Percentiles rank a stretch among this genome's conserved stretches.
phyloP scores from a whole-genome alignment of 64 coral and sea anemone species.

The Montipora efflorescens region DNA sequence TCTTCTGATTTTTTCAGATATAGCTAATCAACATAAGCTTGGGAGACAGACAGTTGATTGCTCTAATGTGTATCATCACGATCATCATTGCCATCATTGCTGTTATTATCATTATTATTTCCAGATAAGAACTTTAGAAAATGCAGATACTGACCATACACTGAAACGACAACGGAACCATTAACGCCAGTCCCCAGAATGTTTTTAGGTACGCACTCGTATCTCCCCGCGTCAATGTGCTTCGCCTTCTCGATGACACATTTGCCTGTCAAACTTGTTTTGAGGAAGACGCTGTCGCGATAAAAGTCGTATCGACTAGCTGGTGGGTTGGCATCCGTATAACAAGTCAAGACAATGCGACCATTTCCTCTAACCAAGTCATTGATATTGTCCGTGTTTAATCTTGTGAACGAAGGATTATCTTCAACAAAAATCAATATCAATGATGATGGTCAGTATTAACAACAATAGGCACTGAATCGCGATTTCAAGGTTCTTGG shows the following conservation, averaged over 20 bases:
- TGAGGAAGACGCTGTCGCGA: slow-evolving; percentile 42
- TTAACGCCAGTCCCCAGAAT: slow-evolving; percentile 36
- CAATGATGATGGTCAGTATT: no score
- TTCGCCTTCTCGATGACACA: slow-evolving; percentile 50
- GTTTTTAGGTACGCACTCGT: slow-evolving; percentile 65
- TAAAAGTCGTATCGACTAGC: slow-evolving; percentile 72
- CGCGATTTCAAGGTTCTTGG: no score
- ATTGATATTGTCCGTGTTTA: slow-evolving; percentile 60
- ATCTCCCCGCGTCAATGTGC: slow-evolving; percentile 51
- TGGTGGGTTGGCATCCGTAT: slow-evolving; percentile 74
- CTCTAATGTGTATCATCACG: no score
- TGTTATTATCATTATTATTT: no score
- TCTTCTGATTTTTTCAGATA: no score
- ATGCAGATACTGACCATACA: slow-evolving; percentile 13
- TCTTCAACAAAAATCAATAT: slow-evolving; percentile 20
- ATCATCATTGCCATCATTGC: no score
- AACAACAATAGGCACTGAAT: no score
- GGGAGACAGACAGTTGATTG: no score
- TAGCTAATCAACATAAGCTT: no score
- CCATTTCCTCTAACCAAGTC: slow-evolving; percentile 68
- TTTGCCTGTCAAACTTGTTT: slow-evolving; percentile 27
- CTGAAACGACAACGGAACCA: slow-evolving; percentile 1
- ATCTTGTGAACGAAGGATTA: slow-evolving; percentile 53
- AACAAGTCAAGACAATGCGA: slow-evolving; percentile 47
- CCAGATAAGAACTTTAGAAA: no score